Base-by-base conservation (phyloP, 2,888 invertebrate species). In the Campoletis raptor region DNA sequence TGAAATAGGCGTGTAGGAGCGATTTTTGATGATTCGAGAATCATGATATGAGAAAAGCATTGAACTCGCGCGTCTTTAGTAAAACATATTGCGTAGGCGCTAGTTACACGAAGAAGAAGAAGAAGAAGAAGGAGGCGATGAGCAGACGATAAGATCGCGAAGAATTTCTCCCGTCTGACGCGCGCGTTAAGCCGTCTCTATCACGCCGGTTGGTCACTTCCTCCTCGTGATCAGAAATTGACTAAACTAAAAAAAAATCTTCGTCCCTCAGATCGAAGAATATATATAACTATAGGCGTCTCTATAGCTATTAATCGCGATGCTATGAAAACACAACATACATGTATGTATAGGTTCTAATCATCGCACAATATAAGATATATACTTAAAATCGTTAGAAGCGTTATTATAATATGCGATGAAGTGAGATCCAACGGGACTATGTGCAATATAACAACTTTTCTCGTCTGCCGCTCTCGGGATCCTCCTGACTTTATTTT, bases 61-160 rank as follows among this genome's bases (percentile, higher is more conserved):
- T 67, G 40, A 21, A 81, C 72, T 77, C 74, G 18, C 67, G 30
- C 8, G 8, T 36, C 57, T 61, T 89, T 89, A 85, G 90, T 85
- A 67, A 57, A 54, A 69, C 80, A 8, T 48, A 85, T 87, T 87
- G 90, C 90, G 91, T 92, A 89, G 92, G 91, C 89, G 91, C 90
- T 88, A 86, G 90, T 91, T 91, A 89, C 87, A 21, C 54, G 54
- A 54, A 54, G 86, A 85, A 45, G 64, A 48, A 45, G 57, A 57
- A 37, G 36, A 30, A 30, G 30, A 30, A 30, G 30, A 30, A 30
- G 30, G 30, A 21, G 42, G 42, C 42, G 67, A 64, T 21, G 64
- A 45, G 10, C 37, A 6, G 45, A n/a, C 85, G 92, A 92, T 92
- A 91, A 89, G 88, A 92, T 92, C 92, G 78, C 82, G 83, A 80